Evolutionary conservation across 2,113 vertebrate species (phyloP), one percentile per base, ranked within the genome.

Genomic region (Pelobates fuscus): DNA sequence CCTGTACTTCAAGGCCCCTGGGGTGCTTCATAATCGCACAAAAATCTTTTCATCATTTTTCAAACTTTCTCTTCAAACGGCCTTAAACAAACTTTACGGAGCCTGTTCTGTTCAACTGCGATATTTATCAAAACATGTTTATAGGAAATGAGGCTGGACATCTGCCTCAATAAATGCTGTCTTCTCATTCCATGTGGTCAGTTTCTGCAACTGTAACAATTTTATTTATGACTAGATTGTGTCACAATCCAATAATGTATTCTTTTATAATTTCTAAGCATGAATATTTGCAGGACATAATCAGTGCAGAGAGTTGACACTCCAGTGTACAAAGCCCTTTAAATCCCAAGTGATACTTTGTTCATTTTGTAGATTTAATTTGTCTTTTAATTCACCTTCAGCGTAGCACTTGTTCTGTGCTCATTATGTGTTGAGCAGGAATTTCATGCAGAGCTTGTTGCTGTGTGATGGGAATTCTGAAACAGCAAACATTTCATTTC

Each of bases 31-130:
- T 77, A 77, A 77, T 77, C 73, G 32, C 64, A 68, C 55, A 41
- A 46, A 75, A 67, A 77, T 77, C 64, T 77, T 77, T 77, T 77
- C 73, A 67, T 77, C 65, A 61, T 49, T 60, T 68, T 37, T 61
- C 54, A 30, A 52, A 52, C 65, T 77, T 68, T 77, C 8, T 77
- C 37, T 77, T 77, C 41, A 68, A 68, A 67, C 73, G 52, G 49
- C 64, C 29, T 61, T 46, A 77, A 77, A 61, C 43, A 77, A 77
- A 77, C n/a, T 60, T 37, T 68, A 77, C 41, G 29, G 65, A 49
- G 21, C 54, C 57, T 25, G 43, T 27, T 67, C 52, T 60, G 24
- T 23, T 23, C 72, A 27, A 18, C 55, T 49, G 37, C 25, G n/a
- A 49, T 55, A n/a, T 49, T 61, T 67, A 68, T 77, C 55, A 68